Evolutionary conservation across 2,888 invertebrate genomes (phyloP).

Genomic region (Hydrotaea cyrtoneurina): DNA sequence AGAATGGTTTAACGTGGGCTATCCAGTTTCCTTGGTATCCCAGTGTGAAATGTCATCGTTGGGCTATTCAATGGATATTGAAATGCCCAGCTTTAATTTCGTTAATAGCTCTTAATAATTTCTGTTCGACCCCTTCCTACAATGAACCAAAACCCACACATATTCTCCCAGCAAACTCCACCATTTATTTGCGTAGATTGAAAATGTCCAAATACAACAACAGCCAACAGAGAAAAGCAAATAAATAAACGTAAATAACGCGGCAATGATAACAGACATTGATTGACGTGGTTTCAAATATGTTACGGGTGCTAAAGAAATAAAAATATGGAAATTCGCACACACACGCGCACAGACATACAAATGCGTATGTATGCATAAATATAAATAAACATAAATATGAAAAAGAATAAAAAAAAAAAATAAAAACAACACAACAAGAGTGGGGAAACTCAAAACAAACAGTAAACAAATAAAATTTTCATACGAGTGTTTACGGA

Average conservation of each 20-base stretch:
- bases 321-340: slow-evolving; percentile 2
- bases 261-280: slow-evolving; percentile 49
- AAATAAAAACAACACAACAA: neutral
- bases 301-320: slow-evolving; percentile 23
- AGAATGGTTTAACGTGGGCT: too few relatives aligned
- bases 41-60: too few relatives aligned
- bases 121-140: slow-evolving; percentile 8
- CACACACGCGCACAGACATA: neutral
- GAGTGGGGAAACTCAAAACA: neutral
- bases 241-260: slow-evolving; percentile 30
- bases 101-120: neutral
- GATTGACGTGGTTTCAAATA: slow-evolving; percentile 55
- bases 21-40: too few relatives aligned
- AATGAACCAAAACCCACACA: slow-evolving; percentile 1
- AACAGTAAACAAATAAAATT: slow-evolving; percentile 33
- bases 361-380: neutral
- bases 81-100: too few relatives aligned
- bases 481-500: neutral
- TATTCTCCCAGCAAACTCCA: neutral
- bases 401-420: neutral
- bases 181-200: slow-evolving; percentile 33
- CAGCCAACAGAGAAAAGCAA: neutral
- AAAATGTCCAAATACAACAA: neutral
- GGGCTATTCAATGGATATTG: too few relatives aligned
- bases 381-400: slow-evolving; percentile 28